These are phyloP conservation scores for Ficedula albicollis DNA, from an alignment of 2,797 vertebrate species.

Conservation along the genomic window DNA sequence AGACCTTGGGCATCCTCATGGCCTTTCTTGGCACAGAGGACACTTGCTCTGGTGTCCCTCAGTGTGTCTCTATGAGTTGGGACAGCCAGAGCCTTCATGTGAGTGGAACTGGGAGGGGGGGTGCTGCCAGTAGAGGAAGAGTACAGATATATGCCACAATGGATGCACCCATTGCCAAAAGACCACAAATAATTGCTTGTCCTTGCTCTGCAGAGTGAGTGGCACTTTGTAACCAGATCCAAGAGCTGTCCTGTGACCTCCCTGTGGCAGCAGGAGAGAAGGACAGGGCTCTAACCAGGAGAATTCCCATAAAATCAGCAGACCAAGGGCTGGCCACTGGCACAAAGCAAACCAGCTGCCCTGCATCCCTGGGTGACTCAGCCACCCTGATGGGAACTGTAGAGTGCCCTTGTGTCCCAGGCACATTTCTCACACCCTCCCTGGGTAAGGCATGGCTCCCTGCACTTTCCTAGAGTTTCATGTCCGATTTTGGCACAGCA, in stretches of 20 bases:
- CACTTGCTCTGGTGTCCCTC: background rate
- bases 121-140: background rate
- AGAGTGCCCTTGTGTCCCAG: background rate
- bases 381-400: background rate
- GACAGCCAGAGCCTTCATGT: background rate
- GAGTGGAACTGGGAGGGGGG: background rate
- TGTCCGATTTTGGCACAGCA: background rate
- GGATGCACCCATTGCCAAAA: background rate
- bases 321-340: background rate
- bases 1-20: background rate
- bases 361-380: background rate
- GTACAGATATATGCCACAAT: background rate
- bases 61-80: background rate
- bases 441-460: background rate
- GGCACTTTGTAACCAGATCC: background rate
- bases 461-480: background rate
- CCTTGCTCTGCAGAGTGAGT: background rate
- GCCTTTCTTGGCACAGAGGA: background rate
- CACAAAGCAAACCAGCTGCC: background rate
- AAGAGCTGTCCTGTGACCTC: background rate
- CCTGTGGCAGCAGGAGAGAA: accelerated
- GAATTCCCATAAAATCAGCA: background rate
- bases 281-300: background rate
- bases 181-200: slow-evolving; percentile 12
- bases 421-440: accelerated